A percentile compares a stretch with the other conserved stretches of the same genome.
phyloP scores from a whole-genome alignment of 2,113 vertebrate species.

The Tauraco erythrolophus region DNA sequence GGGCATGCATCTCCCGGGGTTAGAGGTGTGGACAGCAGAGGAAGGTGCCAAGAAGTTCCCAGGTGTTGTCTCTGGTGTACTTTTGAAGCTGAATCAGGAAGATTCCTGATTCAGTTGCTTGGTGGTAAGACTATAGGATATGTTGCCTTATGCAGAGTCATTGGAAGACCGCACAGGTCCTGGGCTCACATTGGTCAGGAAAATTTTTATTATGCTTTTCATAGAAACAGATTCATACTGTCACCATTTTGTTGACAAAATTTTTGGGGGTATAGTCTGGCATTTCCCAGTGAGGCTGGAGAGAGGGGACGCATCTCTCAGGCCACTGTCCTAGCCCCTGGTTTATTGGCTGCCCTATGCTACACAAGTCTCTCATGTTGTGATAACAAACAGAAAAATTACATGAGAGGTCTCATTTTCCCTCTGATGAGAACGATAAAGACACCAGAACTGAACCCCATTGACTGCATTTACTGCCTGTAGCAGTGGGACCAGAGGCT shows the following conservation, averaged over 20 bases:
- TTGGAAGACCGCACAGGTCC: background rate
- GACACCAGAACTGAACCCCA: background rate
- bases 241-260: background rate
- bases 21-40: background rate
- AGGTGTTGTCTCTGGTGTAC: background rate
- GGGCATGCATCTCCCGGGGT: background rate
- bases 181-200: background rate
- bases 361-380: background rate
- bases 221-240: background rate
- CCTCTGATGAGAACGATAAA: background rate
- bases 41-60: background rate
- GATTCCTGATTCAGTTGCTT: background rate
- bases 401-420: background rate
- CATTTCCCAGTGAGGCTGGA: background rate
- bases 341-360: background rate
- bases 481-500: background rate
- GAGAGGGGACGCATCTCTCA: background rate
- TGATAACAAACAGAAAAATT: background rate
- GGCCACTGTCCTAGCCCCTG: background rate
- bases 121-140: background rate
- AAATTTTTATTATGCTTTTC: background rate
- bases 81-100: background rate
- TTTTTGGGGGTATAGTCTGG: background rate
- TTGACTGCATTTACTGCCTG: background rate
- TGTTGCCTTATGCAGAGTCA: background rate